phyloP scores from a whole-genome alignment of 2,888 invertebrate genomes.

The Rhamnusium bicolor region DNA sequence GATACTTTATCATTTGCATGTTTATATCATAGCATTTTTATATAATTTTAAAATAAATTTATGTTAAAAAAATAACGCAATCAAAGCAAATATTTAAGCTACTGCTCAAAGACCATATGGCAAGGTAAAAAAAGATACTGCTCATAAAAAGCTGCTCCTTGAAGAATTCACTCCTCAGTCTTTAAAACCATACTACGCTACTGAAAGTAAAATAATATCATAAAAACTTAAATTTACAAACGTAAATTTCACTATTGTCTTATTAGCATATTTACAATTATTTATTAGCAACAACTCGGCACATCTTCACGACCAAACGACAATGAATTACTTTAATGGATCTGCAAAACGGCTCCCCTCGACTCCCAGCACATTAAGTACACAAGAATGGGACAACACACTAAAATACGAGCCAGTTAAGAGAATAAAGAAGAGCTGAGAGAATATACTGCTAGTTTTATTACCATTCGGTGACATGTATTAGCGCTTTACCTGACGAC shows the following conservation, averaged over 20 bases:
- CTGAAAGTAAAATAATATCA: too few species aligned
- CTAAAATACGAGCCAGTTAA: slow-evolving; percentile 70
- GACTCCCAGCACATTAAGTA: slow-evolving; percentile 68
- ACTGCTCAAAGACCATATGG: too few species aligned
- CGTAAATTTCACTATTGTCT: slow-evolving; percentile 34
- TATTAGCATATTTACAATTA: slow-evolving; percentile 60
- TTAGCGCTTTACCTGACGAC: slow-evolving; percentile 68
- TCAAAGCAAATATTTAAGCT: too few species aligned
- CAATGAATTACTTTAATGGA: slow-evolving; percentile 70
- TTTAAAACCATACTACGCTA: too few species aligned
- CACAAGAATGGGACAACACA: slow-evolving; percentile 69
- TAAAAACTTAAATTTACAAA: background rate
- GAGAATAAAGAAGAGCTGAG: slow-evolving; percentile 69
- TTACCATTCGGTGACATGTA: slow-evolving; percentile 68
- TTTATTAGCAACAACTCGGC: slow-evolving; percentile 52
- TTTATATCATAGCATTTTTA: too few species aligned
- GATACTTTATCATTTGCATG: too few species aligned
- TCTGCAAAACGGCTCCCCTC: slow-evolving; percentile 67
- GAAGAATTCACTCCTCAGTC: too few species aligned
- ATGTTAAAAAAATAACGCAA: too few species aligned
- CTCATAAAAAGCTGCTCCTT: too few species aligned
- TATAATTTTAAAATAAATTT: too few species aligned
- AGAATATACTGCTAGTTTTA: slow-evolving; percentile 69
- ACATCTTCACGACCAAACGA: slow-evolving; percentile 53
- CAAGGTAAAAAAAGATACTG: too few species aligned